These are phyloP conservation scores for Vulpes ferrilata DNA, from an alignment of 2,113 vertebrate species.

Conservation along the genomic window DNA sequence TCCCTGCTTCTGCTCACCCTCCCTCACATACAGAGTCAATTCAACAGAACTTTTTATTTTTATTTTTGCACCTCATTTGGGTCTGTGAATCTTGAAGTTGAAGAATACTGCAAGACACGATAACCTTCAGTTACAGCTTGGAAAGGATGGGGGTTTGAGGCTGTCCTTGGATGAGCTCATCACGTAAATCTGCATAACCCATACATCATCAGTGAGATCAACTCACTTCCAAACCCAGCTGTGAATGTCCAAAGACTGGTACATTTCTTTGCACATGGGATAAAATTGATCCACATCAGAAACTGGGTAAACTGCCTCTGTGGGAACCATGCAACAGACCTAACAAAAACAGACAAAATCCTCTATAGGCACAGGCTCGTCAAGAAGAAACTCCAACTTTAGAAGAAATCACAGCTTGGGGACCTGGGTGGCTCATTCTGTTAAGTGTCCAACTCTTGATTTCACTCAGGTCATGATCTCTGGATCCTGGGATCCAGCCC, in stretches of 20 bases:
- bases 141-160: neutral
- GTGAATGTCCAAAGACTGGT: neutral
- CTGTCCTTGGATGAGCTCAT: neutral
- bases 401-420: neutral
- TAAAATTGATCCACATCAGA: neutral
- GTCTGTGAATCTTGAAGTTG: neutral
- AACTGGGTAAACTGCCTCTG: neutral
- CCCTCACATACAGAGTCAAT: neutral
- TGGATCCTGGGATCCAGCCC: neutral
- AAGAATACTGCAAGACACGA: neutral
- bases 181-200: neutral
- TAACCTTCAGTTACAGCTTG: neutral
- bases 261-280: neutral
- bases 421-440: too few relatives aligned
- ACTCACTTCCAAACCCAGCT: neutral
- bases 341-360: neutral
- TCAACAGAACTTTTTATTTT: neutral
- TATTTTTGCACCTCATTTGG: neutral
- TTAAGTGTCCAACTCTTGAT: too few relatives aligned
- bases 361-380: neutral
- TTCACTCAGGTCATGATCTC: neutral
- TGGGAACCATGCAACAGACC: neutral
- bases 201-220: neutral
- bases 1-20: too few relatives aligned
- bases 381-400: neutral